Conservation (phyloP, 2,113 vertebrate species). For the Sebastes schlegelii region DNA sequence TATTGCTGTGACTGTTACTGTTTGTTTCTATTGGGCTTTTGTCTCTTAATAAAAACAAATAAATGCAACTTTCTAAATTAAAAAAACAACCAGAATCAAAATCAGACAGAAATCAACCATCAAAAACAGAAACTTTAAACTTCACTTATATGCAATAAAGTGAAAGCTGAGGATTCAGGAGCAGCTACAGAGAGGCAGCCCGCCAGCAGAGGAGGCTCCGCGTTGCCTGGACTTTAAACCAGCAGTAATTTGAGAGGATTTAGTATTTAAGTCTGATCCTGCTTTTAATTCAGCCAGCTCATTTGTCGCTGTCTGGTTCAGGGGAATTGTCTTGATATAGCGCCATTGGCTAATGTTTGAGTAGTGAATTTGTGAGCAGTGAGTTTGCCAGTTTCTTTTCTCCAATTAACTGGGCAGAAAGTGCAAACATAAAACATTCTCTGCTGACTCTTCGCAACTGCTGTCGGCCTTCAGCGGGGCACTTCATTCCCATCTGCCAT, state of each 20-base stretch:
- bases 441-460: neutral
- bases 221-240: constrained; percentile 50
- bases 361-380: neutral
- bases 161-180: constrained; percentile 3
- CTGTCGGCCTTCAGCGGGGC: constrained; percentile 6
- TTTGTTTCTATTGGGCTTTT: neutral
- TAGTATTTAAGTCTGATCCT: constrained; percentile 51
- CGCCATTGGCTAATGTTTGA: constrained; percentile 20
- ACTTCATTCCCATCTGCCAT: neutral
- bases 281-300: constrained; percentile 37
- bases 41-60: neutral
- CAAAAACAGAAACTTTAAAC: neutral
- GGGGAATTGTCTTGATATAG: constrained; percentile 43
- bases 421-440: constrained; percentile 41
- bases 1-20: neutral
- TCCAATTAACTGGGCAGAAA: constrained; percentile 36
- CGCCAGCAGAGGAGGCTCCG: constrained; percentile 17
- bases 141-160: neutral
- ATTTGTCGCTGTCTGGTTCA: constrained; percentile 50
- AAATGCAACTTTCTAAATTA: neutral
- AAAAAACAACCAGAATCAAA: neutral
- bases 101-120: too few species aligned
- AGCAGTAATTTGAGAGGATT: constrained; percentile 59
- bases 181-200: constrained; percentile 16
- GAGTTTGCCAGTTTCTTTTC: constrained; percentile 22